Conservation (phyloP, 2,113 vertebrate genomes). For the Eclectus roratus region DNA sequence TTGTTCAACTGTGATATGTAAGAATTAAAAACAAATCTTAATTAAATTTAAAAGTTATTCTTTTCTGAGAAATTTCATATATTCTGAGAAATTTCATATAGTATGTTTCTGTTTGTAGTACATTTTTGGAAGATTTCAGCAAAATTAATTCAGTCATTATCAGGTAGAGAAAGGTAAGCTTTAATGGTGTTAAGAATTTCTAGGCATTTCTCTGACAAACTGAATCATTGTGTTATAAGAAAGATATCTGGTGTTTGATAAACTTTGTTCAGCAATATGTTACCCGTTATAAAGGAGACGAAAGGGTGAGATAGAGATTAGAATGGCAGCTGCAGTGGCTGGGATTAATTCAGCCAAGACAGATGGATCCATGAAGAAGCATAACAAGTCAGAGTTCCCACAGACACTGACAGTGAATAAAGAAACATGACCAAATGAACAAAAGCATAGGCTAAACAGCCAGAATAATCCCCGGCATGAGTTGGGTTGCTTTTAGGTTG, state of each 20-base stretch:
- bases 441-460: not conserved
- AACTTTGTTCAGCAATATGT: not conserved
- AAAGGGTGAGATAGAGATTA: not conserved
- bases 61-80: not conserved
- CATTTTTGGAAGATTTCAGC: not conserved
- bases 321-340: not conserved
- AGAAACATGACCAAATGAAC: not conserved
- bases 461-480: not conserved
- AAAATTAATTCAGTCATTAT: not conserved
- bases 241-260: not conserved
- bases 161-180: not conserved
- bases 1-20: not conserved
- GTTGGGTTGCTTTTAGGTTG: not conserved
- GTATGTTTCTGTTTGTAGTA: not conserved
- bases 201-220: not conserved
- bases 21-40: not conserved
- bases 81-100: not conserved
- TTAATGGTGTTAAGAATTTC: not conserved
- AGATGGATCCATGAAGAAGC: not conserved
- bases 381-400: not conserved
- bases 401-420: not conserved
- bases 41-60: not conserved
- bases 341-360: not conserved
- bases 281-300: not conserved
- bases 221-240: not conserved